These are phyloP conservation scores for Hydropsyche tenuis DNA, from an alignment of 1,140 invertebrate species.

Conservation along the genomic window DNA sequence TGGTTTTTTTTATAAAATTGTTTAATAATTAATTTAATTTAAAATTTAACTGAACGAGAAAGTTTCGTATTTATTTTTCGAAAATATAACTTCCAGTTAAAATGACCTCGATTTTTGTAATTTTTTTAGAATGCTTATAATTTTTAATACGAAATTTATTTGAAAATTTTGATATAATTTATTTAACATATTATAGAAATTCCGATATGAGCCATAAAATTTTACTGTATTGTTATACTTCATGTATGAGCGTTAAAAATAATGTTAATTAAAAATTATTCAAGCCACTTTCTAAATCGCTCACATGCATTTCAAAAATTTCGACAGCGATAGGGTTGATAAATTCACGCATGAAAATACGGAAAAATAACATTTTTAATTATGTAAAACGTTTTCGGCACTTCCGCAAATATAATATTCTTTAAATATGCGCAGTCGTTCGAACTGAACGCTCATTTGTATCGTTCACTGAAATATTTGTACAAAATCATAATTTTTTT, in stretches of 20 bases:
- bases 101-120: too few relatives aligned
- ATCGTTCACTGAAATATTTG: neutral
- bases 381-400: slow-evolving; percentile 1
- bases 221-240: neutral
- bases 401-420: neutral
- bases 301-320: neutral
- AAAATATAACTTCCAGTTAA: too few relatives aligned
- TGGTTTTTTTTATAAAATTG: neutral
- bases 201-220: slow-evolving; percentile 18
- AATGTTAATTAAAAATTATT: slow-evolving; percentile 5
- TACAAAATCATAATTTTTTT: neutral
- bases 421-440: neutral
- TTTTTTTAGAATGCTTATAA: too few relatives aligned
- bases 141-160: too few relatives aligned
- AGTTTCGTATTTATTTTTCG: too few relatives aligned
- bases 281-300: neutral
- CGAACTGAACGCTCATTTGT: neutral
- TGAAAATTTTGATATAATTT: too few relatives aligned
- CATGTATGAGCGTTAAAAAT: neutral
- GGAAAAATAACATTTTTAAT: neutral
- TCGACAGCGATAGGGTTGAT: slow-evolving; percentile 14
- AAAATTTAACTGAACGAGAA: too few relatives aligned
- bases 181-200: neutral
- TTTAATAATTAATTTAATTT: too few relatives aligned
- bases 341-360: neutral